Evolutionary conservation across 2,113 vertebrate genomes (phyloP).

Genomic region (Planiliza haematocheilus): DNA sequence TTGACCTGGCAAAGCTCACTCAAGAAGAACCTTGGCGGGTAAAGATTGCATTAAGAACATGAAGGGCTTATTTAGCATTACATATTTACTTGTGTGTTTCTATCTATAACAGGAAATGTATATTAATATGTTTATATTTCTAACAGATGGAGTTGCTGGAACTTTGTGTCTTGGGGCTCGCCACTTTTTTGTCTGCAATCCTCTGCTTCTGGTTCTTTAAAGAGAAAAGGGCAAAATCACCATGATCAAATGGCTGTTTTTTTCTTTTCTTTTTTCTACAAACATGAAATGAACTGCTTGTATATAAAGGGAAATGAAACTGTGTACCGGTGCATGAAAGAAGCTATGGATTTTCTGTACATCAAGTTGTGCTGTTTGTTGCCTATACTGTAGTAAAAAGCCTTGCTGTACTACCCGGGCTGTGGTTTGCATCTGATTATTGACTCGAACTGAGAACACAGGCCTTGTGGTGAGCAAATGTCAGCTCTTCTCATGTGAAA

Average conservation of each 20-base stretch:
- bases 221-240: constrained; percentile 37
- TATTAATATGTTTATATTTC: constrained; percentile 28
- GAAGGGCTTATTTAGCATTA: too few relatives aligned
- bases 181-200: constrained; percentile 63
- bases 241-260: constrained; percentile 10
- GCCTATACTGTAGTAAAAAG: background rate
- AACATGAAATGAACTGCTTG: background rate
- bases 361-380: constrained; percentile 25
- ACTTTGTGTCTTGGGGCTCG: constrained; percentile 70
- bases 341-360: constrained; percentile 1
- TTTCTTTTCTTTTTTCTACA: too few relatives aligned
- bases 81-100: too few relatives aligned
- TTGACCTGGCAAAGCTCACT: constrained; percentile 46
- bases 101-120: background rate
- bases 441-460: constrained; percentile 23
- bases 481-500: constrained; percentile 34
- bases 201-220: constrained; percentile 69
- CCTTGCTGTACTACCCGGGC: background rate
- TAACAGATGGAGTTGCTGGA: constrained; percentile 63
- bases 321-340: background rate
- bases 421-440: constrained; percentile 47
- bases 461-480: constrained; percentile 43
- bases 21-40: too few relatives aligned
- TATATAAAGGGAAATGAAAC: background rate
- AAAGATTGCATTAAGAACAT: too few relatives aligned